Base-by-base conservation (phyloP, 2,888 invertebrate genomes). In the Chouioia cunea region DNA sequence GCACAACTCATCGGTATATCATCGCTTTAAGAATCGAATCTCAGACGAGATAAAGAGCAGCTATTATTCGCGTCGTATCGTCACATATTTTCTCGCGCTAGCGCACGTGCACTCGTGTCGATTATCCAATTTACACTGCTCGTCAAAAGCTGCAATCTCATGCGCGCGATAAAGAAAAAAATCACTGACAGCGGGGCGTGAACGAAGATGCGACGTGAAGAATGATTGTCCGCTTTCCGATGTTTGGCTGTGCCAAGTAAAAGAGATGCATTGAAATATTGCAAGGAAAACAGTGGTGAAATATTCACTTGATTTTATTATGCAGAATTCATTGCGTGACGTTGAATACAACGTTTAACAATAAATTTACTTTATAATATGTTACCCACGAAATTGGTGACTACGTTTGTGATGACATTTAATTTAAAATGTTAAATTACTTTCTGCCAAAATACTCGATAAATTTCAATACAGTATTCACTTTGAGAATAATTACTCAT, bases 61-160 rank as follows among this genome's bases (percentile, higher is more conserved):
- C 36, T 36, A 36, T 36, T 36, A 36, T 36, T 36, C 36, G 36
- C 36, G 36, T 36, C 36, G n/a, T n/a, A n/a, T 36, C 36, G 36
- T 4, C 36, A 36, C 36, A 36, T 12, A 36, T 36, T 22, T 53
- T 23, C 23, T 6, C 18, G 16, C 62, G 43, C 18, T 16, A 20
- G 18, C 16, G 44, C 58, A 12, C 12, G 36, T 36, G 22, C 66
- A 66, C 50, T 58, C 66, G 46, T 15, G 4, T 14, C 66, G 43
- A 59, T 66, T 59, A 66, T 66, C 59, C 59, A 58, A 66, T 66
- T 66, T 66, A 50, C 66, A 23, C 59, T 23, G 52, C n/a, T 14
- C 23, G 53, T 22, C 44, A 23, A 63, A 46, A 63, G 63, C 47
- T 64, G 64, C 64, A 54, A 54, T 47, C 64, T 64, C 54, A 54